Percentiles rank a stretch among this genome's conserved stretches.
phyloP scores from a whole-genome alignment of 2,888 invertebrate species.

The Oxyteleia sp. region DNA sequence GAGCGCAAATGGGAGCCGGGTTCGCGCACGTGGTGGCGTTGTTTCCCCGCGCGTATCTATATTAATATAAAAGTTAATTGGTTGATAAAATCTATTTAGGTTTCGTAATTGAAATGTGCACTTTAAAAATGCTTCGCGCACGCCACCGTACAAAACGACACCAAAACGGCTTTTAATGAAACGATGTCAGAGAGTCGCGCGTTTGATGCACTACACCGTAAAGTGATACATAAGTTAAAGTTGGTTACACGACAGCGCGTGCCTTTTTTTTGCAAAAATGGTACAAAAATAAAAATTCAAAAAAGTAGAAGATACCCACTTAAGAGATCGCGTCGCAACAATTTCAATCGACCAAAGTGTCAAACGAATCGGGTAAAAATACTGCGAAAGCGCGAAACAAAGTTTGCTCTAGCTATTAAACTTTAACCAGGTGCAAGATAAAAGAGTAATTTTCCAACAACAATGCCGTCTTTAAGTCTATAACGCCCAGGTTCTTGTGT shows the following conservation, averaged over 20 bases:
- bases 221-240: constrained; percentile 41
- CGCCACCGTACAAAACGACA: constrained; percentile 36
- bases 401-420: constrained; percentile 11
- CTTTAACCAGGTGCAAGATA: constrained; percentile 2
- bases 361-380: constrained; percentile 2
- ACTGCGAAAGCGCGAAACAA: constrained; percentile 11
- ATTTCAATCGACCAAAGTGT: constrained; percentile 6
- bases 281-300: no score
- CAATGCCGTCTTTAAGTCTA: constrained; percentile 6
- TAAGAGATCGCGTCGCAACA: constrained; percentile 23
- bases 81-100: constrained; percentile 49
- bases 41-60: constrained; percentile 10
- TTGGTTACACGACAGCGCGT: constrained; percentile 20
- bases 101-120: constrained; percentile 52
- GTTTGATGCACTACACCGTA: constrained; percentile 28
- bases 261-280: constrained; percentile 17
- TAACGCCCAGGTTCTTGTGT: constrained; percentile 12
- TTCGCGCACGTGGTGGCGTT: constrained; percentile 8
- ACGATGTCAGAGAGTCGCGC: constrained; percentile 25
- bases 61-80: constrained; percentile 49
- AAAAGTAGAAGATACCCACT: constrained; percentile 9
- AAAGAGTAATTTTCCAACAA: constrained; percentile 16
- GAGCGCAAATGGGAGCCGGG: no score
- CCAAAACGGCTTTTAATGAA: constrained; percentile 36
- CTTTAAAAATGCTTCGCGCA: constrained; percentile 42